Conservation (phyloP, 2,888 invertebrate genomes). For the Neuroscelio doddi region DNA sequence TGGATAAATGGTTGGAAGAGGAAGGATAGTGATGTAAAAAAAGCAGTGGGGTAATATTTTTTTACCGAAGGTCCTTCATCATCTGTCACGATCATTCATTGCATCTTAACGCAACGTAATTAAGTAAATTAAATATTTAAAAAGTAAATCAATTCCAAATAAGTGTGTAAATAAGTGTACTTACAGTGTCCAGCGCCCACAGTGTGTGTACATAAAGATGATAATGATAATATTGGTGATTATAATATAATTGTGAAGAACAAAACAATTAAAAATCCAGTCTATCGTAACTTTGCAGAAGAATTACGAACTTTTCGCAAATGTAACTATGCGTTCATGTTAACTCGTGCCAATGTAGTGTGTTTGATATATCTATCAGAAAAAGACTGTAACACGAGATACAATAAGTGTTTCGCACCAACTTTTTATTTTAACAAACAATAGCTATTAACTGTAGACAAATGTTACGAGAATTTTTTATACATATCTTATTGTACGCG, state of each 20-base stretch:
- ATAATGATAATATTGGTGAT: constrained; percentile 16
- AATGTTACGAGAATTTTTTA: background rate
- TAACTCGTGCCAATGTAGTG: constrained; percentile 9
- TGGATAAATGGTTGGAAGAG: constrained; percentile 65
- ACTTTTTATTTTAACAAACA: constrained; percentile 27
- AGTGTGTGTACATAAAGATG: constrained; percentile 68
- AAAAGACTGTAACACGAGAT: constrained; percentile 37
- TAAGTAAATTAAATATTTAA: constrained; percentile 37
- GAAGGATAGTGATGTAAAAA: constrained; percentile 47
- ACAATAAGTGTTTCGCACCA: background rate
- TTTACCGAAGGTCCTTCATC: constrained; percentile 39
- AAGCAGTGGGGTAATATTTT: constrained; percentile 41
- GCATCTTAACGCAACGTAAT: constrained; percentile 34
- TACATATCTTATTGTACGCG: no score
- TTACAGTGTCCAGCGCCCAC: constrained; percentile 71
- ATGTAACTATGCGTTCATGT: background rate
- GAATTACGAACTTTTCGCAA: background rate
- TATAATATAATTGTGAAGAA: background rate
- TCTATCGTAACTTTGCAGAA: no score
- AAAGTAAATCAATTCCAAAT: constrained; percentile 59
- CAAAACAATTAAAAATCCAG: background rate
- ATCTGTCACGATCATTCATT: constrained; percentile 30
- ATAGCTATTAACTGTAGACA: constrained; percentile 5
- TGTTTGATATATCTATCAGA: constrained; percentile 28
- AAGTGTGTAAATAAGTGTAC: constrained; percentile 72